These are phyloP conservation scores for Alligator sinensis DNA, from an alignment of 2,113 vertebrate species.

Conservation along the genomic window DNA sequence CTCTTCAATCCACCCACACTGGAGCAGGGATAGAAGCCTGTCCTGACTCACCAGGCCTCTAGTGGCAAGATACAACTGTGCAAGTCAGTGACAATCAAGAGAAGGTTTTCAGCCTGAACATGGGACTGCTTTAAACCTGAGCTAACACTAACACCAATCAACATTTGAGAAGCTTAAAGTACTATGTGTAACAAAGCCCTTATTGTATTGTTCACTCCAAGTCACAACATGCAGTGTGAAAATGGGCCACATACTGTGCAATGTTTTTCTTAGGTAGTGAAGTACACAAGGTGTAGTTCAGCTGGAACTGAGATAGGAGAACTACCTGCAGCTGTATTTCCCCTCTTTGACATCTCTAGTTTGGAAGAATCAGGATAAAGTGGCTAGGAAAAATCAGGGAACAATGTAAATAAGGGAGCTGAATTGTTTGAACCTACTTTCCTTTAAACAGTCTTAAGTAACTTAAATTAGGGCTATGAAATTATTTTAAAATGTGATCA, in stretches of 20 bases:
- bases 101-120: no score
- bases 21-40: no score
- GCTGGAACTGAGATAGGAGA: not conserved
- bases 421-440: conserved; percentile 10
- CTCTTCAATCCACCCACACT: no score
- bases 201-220: not conserved
- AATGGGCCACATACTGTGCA: not conserved
- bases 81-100: not conserved
- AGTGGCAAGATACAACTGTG: no score
- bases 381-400: conserved; percentile 50
- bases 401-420: not conserved
- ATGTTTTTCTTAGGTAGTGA: not conserved
- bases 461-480: no score
- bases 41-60: no score
- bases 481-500: no score
- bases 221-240: not conserved
- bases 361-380: conserved; percentile 24
- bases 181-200: no score
- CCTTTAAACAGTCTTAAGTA: not conserved
- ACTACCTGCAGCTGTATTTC: conserved; percentile 26
- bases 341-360: conserved; percentile 46
- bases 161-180: no score
- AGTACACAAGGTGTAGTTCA: conserved; percentile 13
- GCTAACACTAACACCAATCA: no score
- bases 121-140: no score